phyloP scores from a whole-genome alignment of 37 sponge, comb jelly and placozoan species.

The Dysidea cf. avara region DNA sequence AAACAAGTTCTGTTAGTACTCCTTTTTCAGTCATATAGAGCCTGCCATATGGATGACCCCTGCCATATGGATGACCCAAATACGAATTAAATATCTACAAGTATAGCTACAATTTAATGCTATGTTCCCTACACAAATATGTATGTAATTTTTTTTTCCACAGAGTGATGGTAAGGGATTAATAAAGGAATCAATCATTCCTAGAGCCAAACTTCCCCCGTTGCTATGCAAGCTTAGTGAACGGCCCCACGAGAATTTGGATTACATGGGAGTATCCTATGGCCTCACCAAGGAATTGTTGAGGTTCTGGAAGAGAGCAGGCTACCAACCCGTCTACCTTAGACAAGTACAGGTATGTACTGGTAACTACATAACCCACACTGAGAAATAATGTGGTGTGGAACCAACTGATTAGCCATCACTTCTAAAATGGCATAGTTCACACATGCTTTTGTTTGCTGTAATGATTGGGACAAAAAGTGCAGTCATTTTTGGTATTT shows the following conservation, averaged over 20 bases:
- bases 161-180: constrained; percentile 19
- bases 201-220: constrained; percentile 80
- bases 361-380: too few relatives aligned
- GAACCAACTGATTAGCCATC: too few relatives aligned
- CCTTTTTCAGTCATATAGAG: neutral
- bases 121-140: neutral
- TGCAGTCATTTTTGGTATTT: too few relatives aligned
- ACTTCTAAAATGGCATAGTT: too few relatives aligned
- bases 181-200: constrained; percentile 67
- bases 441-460: too few relatives aligned
- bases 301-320: constrained; percentile 89
- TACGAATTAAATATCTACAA: neutral
- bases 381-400: too few relatives aligned
- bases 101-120: neutral
- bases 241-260: constrained; percentile 67
- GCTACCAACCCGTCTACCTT: constrained; percentile 81
- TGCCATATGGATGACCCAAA: neutral
- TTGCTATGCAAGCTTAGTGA: constrained; percentile 76
- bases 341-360: constrained; percentile 85
- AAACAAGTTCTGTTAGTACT: too few relatives aligned
- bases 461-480: too few relatives aligned
- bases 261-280: constrained; percentile 86
- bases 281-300: constrained; percentile 60
- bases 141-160: neutral
- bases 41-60: too few relatives aligned